Evolutionary conservation across 2,888 invertebrate genomes (phyloP).

Genomic region (Blomia tropicalis): DNA sequence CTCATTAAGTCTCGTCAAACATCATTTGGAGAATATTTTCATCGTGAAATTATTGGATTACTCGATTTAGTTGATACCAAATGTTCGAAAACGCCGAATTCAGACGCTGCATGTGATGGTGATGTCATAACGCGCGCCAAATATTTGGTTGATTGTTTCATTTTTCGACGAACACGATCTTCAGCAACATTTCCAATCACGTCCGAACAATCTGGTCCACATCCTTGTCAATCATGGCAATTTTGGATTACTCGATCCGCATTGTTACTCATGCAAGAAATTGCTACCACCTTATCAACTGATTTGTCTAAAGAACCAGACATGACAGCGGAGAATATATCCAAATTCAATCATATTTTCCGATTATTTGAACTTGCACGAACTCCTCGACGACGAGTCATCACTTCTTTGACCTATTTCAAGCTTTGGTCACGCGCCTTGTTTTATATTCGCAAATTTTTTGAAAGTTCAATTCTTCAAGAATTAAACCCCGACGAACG

Average conservation of each 20-base stretch:
- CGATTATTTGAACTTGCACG: background rate
- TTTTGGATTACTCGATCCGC: slow-evolving; percentile 10
- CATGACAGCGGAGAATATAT: no score
- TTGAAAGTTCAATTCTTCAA: background rate
- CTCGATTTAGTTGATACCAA: background rate
- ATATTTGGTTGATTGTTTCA: slow-evolving; percentile 6
- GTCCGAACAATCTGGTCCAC: background rate
- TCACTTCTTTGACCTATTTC: background rate
- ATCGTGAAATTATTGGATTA: background rate
- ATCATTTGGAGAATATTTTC: background rate
- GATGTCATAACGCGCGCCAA: slow-evolving; percentile 10
- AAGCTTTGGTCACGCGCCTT: background rate
- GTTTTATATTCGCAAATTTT: background rate
- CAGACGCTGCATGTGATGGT: background rate
- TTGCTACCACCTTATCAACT: background rate
- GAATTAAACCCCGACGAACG: slow-evolving; percentile 5
- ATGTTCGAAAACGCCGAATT: background rate
- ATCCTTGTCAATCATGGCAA: slow-evolving; percentile 15
- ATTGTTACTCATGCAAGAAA: background rate
- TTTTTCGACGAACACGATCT: background rate
- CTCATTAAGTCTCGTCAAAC: background rate
- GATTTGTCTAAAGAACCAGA: background rate
- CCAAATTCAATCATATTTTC: slow-evolving; percentile 3
- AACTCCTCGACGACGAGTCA: slow-evolving; percentile 1
- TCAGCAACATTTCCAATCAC: background rate